Percentiles rank a stretch among this genome's conserved stretches.
phyloP scores from a whole-genome alignment of 37 sponge, comb jelly and placozoan genomes.

The Diacarnus erythraeanus region DNA sequence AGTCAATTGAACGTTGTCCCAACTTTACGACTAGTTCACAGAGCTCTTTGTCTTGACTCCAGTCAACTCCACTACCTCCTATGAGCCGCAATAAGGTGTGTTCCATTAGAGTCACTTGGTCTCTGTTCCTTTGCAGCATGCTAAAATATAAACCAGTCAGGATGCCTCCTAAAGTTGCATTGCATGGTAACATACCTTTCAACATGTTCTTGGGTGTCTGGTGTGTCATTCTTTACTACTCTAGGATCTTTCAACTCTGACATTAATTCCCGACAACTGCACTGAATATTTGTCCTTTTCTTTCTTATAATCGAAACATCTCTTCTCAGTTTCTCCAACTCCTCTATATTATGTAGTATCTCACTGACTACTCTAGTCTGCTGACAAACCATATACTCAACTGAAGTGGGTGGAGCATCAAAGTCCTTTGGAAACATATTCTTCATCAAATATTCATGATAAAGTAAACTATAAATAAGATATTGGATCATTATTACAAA shows the following conservation, averaged over 20 bases:
- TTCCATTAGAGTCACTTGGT: not conserved
- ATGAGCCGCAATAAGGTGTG: conserved; percentile 29
- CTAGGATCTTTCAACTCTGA: not conserved
- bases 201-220: not conserved
- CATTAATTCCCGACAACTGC: not conserved
- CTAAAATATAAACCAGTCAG: not conserved
- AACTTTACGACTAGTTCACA: conserved; percentile 7
- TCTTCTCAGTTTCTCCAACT: not conserved
- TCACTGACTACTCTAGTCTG: conserved; percentile 7
- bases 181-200: not conserved
- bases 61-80: conserved; percentile 34
- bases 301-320: not conserved
- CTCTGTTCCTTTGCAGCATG: not conserved
- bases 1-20: conserved; percentile 1
- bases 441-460: conserved; percentile 9
- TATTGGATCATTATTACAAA: not conserved
- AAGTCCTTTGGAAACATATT: not conserved
- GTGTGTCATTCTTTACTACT: not conserved
- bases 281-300: not conserved
- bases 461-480: conserved; percentile 1
- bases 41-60: conserved; percentile 33
- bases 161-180: too few relatives aligned
- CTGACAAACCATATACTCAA: not conserved
- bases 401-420: not conserved
- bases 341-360: not conserved